Conservation (phyloP, 2,888 invertebrate genomes). For the Apodemia mormo region DNA sequence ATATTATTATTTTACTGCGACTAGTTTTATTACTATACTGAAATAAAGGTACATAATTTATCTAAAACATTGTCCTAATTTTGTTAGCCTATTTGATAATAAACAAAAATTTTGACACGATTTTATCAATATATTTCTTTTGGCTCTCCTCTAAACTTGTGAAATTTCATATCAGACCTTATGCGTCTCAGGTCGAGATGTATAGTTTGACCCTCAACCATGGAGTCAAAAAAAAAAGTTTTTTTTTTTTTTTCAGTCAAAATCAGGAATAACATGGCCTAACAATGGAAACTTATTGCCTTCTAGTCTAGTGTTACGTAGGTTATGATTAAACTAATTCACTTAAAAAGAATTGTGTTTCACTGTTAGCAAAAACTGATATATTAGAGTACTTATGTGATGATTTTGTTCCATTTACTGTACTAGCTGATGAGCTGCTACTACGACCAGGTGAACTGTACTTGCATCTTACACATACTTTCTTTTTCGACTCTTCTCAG, state of each 20-base stretch:
- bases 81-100: no score
- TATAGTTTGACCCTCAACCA: conserved; percentile 33
- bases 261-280: conserved; percentile 35
- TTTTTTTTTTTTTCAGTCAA: no score
- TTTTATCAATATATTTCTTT: no score
- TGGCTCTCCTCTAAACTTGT: no score
- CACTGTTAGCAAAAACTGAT: background rate
- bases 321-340: background rate
- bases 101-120: no score
- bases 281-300: conserved; percentile 26
- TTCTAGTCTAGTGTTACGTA: background rate
- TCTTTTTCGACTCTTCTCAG: background rate
- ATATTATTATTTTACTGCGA: no score
- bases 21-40: no score
- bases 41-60: no score
- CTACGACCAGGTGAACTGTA: background rate
- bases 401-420: background rate
- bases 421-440: background rate
- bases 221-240: no score
- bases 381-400: background rate
- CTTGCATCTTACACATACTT: background rate
- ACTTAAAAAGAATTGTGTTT: background rate
- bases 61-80: no score
- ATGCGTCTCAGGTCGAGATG: no score
- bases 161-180: no score